Base-by-base conservation (phyloP, 2,888 invertebrate genomes). In the Cistogaster globosa region DNA sequence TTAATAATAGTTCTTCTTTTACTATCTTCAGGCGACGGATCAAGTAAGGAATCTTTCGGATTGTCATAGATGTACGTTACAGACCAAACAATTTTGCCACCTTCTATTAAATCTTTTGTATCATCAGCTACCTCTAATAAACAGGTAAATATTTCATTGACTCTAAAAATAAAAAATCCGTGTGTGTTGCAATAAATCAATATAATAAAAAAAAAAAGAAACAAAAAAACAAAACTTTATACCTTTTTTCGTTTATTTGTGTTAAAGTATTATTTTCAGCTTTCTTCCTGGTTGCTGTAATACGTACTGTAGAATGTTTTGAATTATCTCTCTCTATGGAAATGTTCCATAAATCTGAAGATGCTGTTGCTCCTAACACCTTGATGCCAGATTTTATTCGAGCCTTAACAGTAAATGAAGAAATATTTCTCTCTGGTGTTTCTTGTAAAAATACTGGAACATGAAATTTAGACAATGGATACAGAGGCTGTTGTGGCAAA, bases 101-200 rank as follows among this genome's bases (percentile, higher is more conserved):
- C 96, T 86, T 96, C 97, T 90, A 96, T 95, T 81, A 95, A 95
- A 81, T 96, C 96, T 16, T 96, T 95, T 87, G 93, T 95, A 91
- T 95, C 97, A 90, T 95, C 97, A 90, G 94, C 94, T 8, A 98
- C 97, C 93, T 98, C 98, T 87, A 98, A 94, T 87, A 98, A 93
- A 97, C 98, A 98, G 26, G 97, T 96, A 91, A 98, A 96, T 74
- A 98, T 95, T 93, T 98, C 98, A 90, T 97, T 96, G 88, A 96
- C 93, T 69, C 88, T 88, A 71, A 60, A 86, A 86, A 81, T n/a
- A 55, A 14, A 14, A 36, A 18, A 18, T 20, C n/a, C 0, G 5
- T n/a, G 8, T 32, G 5, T n/a, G 8, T 32, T 20, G 45, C 51
- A 75, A 38, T 67, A 9, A 58, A 18, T 48, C 63, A 57, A 9